Conservation (phyloP, 2,797 vertebrate genomes). For the Notolepis coatsorum region DNA sequence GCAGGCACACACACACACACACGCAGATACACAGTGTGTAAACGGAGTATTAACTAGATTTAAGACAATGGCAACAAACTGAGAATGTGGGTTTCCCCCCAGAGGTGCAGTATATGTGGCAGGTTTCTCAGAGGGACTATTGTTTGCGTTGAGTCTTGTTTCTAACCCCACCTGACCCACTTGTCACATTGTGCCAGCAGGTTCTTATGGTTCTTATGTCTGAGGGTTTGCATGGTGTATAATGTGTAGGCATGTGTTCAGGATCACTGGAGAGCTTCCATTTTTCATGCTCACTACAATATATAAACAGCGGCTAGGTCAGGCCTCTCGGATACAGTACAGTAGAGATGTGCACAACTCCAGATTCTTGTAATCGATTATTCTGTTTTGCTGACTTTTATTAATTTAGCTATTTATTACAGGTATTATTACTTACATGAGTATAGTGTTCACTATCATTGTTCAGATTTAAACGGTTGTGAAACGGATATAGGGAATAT, state of each 20-base stretch:
- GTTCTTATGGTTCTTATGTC: conserved; percentile 15
- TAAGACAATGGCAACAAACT: conserved; percentile 55
- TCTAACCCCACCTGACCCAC: conserved; percentile 51
- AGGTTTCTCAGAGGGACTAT: conserved; percentile 47
- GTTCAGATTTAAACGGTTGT: too few relatives aligned
- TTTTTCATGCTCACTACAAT: too few relatives aligned
- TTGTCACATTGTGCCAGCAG: conserved; percentile 45
- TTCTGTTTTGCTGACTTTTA: too few relatives aligned
- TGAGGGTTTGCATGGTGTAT: neutral
- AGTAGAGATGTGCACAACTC: too few relatives aligned
- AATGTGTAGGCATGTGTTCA: conserved; percentile 1
- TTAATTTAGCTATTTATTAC: too few relatives aligned
- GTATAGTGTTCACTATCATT: too few relatives aligned
- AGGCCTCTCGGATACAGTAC: too few relatives aligned
- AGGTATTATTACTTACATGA: too few relatives aligned
- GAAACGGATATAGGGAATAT: too few relatives aligned
- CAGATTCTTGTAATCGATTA: too few relatives aligned
- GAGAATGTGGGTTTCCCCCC: conserved; percentile 39
- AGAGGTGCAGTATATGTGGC: conserved; percentile 36
- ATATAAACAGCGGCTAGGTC: too few relatives aligned
- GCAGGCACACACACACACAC: conserved; percentile 3
- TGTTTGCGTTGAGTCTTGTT: conserved; percentile 48
- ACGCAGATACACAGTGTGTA: conserved; percentile 1
- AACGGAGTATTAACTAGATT: conserved; percentile 62
- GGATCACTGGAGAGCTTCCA: neutral